These are phyloP conservation scores for Eupithecia pulchellata DNA, from an alignment of 2,888 invertebrate species.

Conservation along the genomic window DNA sequence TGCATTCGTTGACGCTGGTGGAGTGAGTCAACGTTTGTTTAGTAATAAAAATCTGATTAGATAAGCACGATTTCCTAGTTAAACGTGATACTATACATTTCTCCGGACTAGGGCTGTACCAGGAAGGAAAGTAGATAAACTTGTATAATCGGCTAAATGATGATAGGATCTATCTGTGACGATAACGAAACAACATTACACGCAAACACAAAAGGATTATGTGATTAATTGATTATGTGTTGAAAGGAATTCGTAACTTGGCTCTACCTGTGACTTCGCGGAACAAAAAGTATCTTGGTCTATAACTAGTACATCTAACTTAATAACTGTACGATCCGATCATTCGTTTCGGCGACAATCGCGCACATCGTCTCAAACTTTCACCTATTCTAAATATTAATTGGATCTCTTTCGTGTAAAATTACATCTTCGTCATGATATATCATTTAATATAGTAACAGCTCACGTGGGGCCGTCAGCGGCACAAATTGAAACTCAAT, in stretches of 20 bases:
- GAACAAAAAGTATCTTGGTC: background rate
- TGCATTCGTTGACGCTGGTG: background rate
- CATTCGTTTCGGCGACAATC: background rate
- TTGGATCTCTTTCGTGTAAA: background rate
- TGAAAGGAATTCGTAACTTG: too few relatives aligned
- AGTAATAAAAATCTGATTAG: background rate
- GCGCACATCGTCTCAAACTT: background rate
- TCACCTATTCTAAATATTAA: background rate
- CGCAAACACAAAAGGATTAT: background rate
- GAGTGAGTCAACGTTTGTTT: background rate
- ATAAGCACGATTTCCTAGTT: background rate
- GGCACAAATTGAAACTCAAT: background rate
- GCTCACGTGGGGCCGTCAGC: background rate
- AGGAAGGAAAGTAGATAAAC: slow-evolving; percentile 10
- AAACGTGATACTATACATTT: background rate
- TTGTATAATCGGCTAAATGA: background rate
- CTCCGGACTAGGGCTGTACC: background rate
- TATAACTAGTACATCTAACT: background rate
- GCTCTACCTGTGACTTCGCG: background rate
- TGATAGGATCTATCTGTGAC: background rate
- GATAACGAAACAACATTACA: background rate
- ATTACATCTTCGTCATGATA: background rate
- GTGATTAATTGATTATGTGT: too few relatives aligned
- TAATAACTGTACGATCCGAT: background rate
- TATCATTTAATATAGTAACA: background rate